These are phyloP conservation scores for Callorhinus ursinus DNA, from an alignment of 2,113 vertebrate species.

Conservation along the genomic window DNA sequence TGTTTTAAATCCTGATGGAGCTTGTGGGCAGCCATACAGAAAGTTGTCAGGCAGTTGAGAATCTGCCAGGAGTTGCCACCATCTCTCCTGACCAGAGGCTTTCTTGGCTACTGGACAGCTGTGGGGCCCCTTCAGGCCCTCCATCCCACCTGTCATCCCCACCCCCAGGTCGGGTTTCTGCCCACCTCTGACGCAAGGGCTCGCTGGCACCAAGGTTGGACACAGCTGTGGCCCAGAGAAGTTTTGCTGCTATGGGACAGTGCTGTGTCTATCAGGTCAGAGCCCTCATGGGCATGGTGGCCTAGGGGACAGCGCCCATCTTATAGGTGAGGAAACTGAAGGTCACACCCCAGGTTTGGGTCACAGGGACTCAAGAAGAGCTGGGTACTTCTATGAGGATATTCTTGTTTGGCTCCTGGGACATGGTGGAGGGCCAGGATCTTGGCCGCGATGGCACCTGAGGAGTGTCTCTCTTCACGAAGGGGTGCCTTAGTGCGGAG, in stretches of 20 bases:
- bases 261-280: neutral
- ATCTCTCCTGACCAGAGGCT: neutral
- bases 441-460: neutral
- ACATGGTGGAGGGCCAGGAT: neutral
- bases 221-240: no score
- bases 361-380: neutral
- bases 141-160: neutral
- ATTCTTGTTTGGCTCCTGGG: neutral
- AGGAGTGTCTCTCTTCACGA: neutral
- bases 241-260: neutral
- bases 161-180: neutral
- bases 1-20: neutral
- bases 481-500: neutral
- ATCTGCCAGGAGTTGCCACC: neutral
- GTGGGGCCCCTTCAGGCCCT: neutral
- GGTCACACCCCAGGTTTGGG: neutral
- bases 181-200: neutral
- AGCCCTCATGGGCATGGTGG: neutral
- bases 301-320: neutral
- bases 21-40: neutral
- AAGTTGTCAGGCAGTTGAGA: neutral
- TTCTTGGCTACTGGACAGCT: neutral
- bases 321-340: neutral
- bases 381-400: neutral
- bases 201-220: rapidly evolving